Evolutionary conservation across 2,888 invertebrate genomes (phyloP), one percentile per base, ranked within the genome.

Genomic region (Melinopterus prodromus): DNA sequence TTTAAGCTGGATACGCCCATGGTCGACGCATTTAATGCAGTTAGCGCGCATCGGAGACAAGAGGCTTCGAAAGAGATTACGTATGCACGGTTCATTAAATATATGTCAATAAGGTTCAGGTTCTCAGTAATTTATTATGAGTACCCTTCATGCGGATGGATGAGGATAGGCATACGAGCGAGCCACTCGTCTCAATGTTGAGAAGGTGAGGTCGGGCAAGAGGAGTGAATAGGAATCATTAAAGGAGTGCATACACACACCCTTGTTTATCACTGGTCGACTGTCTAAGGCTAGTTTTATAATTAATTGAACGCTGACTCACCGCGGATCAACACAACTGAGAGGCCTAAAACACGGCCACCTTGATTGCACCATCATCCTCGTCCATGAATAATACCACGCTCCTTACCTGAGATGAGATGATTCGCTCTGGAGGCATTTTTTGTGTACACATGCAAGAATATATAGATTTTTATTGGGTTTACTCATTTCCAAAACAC

Each of bases 281-380:
- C 85, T 84, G 84, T 85, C 85, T 83, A 82, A 83, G 82, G 83
- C 83, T 82, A 84, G 83, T 83, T 85, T 84, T 84, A 84, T 86
- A 86, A 86, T 86, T 86, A 86, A 86, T 86, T 86, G 86, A 85
- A 84, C 83, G 86, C 85, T 85, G 86, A 85, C 81, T 86, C 85
- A 86, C 83, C 79, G 81, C 79, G 75, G 82, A 83, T 83, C 83
- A 53, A 53, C 53, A 53, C 53, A 53, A 53, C 53, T 12, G 74
- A 37, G 37, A 79, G 77, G 76, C 81, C 79, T 77, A 81, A 81
- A 80, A 80, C 82, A 81, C 81, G 82, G 80, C 79, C 82, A 80
- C 82, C 81, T 82, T 80, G 81, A 82, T 82, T 81, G 82, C 82
- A 53, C 74, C 74, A 37, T 74, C 74, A 37, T 74, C 74, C 26